Base-by-base conservation (phyloP, 2,888 invertebrate species). In the Hirtodrosophila histrioides region DNA sequence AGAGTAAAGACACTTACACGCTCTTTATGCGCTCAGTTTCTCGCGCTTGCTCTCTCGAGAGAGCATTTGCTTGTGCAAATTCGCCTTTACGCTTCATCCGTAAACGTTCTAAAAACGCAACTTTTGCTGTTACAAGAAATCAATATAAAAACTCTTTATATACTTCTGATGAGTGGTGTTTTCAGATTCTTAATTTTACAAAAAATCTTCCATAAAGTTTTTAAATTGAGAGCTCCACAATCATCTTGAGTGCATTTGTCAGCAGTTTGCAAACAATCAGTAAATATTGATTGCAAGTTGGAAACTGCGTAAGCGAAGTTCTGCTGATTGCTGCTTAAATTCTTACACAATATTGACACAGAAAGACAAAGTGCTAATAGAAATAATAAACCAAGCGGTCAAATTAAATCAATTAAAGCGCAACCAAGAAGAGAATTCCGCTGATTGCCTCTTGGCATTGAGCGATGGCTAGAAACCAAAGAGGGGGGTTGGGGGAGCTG, bases 401-500 rank as follows among this genome's bases (percentile, higher is more conserved):
- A 79, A 77, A 88, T 84, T 86, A 86, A 84, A 84, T 86, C 86
- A 88, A 84, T 84, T 88, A 86, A 75, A 68, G 62, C 55, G 45
- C 68, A 63, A 57, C 57, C 77, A 56, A 61, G 67, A 35, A 49
- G 65, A 73, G 69, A 83, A 81, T 81, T 60, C 65, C 69, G 56
- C 55, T 69, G 80, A 76, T 85, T 82, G 84, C 50, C 49, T 44
- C 50, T 37, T 57, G 68, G 54, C 69, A 81, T 61, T 69, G 78
- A 57, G 48, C n/a, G 35, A 29, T 27, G 36, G 36, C 33, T 24
- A 27, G 3, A n/a, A 39, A 36, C 40, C 6, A 12, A 1, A n/a
- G 10, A 6, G 37, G 33, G 51, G 31, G 39, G 45, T 23, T 12
- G 31, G 41, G 49, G 40, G 29, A n/a, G n/a, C 29, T 48, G 66